phyloP scores from a whole-genome alignment of 2,113 vertebrate species.

The Microtus ochrogaster region DNA sequence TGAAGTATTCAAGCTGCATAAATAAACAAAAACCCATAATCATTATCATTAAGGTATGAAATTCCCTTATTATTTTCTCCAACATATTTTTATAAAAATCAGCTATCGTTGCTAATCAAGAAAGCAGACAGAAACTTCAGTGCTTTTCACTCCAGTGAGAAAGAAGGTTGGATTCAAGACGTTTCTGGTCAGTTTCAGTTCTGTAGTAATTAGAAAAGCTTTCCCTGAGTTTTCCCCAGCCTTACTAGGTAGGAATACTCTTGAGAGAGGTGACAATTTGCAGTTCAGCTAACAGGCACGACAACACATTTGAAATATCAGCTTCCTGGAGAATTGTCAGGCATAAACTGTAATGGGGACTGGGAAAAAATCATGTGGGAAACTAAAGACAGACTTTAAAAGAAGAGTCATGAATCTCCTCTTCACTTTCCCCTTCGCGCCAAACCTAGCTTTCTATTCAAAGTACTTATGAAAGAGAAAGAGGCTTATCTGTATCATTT shows the following conservation, averaged over 20 bases:
- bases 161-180: conserved; percentile 71
- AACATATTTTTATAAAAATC: conserved; percentile 66
- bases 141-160: background rate
- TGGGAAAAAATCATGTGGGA: conserved; percentile 62
- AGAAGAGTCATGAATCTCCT: background rate
- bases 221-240: conserved; percentile 74
- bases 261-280: conserved; percentile 72
- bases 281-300: conserved; percentile 65
- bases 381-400: conserved; percentile 44
- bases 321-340: conserved; percentile 58
- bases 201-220: conserved; percentile 80
- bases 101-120: conserved; percentile 58
- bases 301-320: conserved; percentile 65
- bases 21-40: conserved; percentile 73
- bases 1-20: conserved; percentile 77
- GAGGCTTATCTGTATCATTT: conserved; percentile 9
- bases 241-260: conserved; percentile 56
- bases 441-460: conserved; percentile 37
- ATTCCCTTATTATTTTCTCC: conserved; percentile 71
- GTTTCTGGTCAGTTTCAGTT: conserved; percentile 73
- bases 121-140: conserved; percentile 5
- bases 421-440: background rate
- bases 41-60: conserved; percentile 77
- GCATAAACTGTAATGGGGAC: conserved; percentile 7
- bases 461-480: conserved; percentile 50